Conservation (phyloP, 2,797 vertebrate species). For the Rhynchonycteris naso region DNA sequence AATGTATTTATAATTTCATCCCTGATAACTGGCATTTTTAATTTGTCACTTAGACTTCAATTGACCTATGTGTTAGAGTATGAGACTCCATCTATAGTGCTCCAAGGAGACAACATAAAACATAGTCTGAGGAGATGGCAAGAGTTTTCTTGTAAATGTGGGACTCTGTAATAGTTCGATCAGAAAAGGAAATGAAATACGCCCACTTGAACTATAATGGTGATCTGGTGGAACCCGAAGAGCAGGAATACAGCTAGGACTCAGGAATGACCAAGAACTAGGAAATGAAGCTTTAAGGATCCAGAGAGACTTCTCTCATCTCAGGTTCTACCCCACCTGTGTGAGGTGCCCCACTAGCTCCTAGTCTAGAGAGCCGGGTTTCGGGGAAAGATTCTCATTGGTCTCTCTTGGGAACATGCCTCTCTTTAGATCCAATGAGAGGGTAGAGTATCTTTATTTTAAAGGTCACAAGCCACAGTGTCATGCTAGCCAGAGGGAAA, state of each 20-base stretch:
- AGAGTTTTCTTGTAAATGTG: not conserved
- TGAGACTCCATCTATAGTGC: not conserved
- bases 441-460: not conserved
- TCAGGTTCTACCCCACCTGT: not conserved
- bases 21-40: conserved; percentile 59
- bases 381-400: not conserved
- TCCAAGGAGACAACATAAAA: conserved; percentile 27
- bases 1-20: conserved; percentile 57
- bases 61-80: conserved; percentile 34
- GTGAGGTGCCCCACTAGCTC: not conserved
- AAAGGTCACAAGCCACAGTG: too few species aligned
- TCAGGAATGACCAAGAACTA: not conserved
- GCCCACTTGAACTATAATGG: not conserved
- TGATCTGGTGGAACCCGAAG: not conserved
- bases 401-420: not conserved
- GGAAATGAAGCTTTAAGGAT: not conserved
- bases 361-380: not conserved
- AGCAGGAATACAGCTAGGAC: not conserved
- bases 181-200: conserved; percentile 14
- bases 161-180: not conserved
- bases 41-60: conserved; percentile 39
- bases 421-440: not conserved
- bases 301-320: not conserved
- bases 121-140: not conserved
- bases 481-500: too few species aligned